Conservation (phyloP, 2,888 invertebrate species). For the Iphiclides podalirius region DNA sequence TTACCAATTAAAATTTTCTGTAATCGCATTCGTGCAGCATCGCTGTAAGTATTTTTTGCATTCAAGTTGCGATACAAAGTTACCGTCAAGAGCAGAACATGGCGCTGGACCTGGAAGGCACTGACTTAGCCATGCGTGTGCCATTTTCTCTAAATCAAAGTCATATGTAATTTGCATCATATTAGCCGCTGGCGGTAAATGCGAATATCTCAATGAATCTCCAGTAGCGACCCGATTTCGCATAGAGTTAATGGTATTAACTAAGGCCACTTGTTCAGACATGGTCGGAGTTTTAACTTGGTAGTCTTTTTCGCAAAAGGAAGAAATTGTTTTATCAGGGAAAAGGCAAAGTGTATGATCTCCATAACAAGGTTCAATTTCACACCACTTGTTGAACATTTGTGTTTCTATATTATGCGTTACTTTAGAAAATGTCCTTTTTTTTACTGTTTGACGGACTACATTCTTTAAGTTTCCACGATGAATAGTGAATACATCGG, state of each 20-base stretch:
- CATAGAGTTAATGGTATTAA: constrained; percentile 66
- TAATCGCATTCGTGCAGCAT: constrained; percentile 48
- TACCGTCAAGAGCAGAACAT: constrained; percentile 58
- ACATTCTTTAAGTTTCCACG: constrained; percentile 48
- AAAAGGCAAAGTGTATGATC: constrained; percentile 71
- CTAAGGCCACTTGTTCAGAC: constrained; percentile 48
- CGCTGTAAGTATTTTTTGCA: constrained; percentile 57
- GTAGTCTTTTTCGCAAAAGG: constrained; percentile 49
- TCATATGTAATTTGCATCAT: constrained; percentile 69
- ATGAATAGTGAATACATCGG: constrained; percentile 49
- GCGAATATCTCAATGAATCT: constrained; percentile 42
- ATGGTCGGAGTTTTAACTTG: constrained; percentile 43
- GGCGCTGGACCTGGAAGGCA: constrained; percentile 65
- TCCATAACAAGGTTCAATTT: constrained; percentile 58
- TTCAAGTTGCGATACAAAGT: constrained; percentile 59
- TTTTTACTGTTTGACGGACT: constrained; percentile 29
- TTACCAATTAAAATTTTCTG: constrained; percentile 46
- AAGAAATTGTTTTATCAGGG: constrained; percentile 39
- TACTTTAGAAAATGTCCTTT: constrained; percentile 23
- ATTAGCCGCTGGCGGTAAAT: constrained; percentile 60
- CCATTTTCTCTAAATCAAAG: constrained; percentile 60
- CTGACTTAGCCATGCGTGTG: constrained; percentile 59
- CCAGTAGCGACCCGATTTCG: constrained; percentile 63
- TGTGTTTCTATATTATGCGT: constrained; percentile 15
- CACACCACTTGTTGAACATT: constrained; percentile 60